Evolutionary conservation across 2,113 vertebrate genomes (phyloP).

Genomic region (Grallaria varia): DNA sequence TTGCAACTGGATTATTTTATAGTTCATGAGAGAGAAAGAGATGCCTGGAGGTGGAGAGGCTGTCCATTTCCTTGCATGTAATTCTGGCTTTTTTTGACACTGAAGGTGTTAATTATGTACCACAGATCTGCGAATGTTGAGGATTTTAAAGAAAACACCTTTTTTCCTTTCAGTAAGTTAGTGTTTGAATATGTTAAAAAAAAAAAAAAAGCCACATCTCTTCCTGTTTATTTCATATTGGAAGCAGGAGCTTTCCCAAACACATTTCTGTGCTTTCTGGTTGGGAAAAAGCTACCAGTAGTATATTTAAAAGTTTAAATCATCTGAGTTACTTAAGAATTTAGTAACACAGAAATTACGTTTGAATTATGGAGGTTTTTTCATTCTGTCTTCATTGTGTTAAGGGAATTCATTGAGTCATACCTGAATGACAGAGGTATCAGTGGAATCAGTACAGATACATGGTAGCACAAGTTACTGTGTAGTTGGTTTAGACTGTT

Average conservation of each 20-base stretch:
- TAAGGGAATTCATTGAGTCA: not conserved
- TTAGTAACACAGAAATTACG: not conserved
- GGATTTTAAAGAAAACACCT: not conserved
- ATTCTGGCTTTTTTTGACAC: not conserved
- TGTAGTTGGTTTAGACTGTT: not conserved
- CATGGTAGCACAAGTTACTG: not conserved
- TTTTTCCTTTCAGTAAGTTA: not conserved
- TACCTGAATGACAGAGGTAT: not conserved
- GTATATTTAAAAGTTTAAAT: not conserved
- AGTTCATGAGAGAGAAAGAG: not conserved
- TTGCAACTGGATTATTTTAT: not conserved
- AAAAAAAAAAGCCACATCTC: not conserved
- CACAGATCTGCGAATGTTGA: not conserved
- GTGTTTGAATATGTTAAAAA: not conserved
- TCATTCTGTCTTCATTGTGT: not conserved
- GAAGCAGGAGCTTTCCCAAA: not conserved
- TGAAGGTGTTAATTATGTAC: not conserved
- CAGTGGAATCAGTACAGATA: not conserved
- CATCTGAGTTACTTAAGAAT: not conserved
- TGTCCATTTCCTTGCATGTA: not conserved
- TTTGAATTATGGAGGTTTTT: not conserved
- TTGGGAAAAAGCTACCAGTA: not conserved
- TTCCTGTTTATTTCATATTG: not conserved
- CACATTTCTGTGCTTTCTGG: not conserved
- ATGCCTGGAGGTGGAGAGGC: not conserved